These are phyloP conservation scores for Andrena haemorrhoa DNA, from an alignment of 2,888 invertebrate species.

Conservation along the genomic window DNA sequence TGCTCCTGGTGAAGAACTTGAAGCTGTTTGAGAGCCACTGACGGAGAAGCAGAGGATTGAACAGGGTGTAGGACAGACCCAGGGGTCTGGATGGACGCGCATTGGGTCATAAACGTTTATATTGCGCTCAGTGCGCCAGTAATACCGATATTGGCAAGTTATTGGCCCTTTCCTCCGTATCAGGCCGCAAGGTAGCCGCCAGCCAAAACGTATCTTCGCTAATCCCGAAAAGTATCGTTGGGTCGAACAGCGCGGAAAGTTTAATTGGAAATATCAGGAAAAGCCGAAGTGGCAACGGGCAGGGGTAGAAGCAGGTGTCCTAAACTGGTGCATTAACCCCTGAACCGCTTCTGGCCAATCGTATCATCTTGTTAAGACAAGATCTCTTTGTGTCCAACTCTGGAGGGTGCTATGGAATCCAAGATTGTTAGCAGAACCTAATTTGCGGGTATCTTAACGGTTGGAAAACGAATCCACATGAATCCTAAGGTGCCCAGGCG, in stretches of 20 bases:
- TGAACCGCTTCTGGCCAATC: slow-evolving; percentile 35
- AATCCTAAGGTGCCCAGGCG: too few relatives aligned
- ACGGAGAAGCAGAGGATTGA: slow-evolving; percentile 62
- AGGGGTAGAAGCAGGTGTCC: slow-evolving; percentile 65
- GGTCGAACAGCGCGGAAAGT: slow-evolving; percentile 73
- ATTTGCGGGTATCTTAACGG: neutral
- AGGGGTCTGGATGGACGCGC: slow-evolving; percentile 76
- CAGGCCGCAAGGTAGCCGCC: slow-evolving; percentile 67
- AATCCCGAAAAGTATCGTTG: slow-evolving; percentile 77
- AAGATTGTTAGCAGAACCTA: neutral
- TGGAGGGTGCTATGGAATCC: neutral
- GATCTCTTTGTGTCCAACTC: neutral
- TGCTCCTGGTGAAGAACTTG: neutral
- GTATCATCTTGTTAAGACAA: slow-evolving; percentile 38
- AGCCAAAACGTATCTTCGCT: slow-evolving; percentile 72
- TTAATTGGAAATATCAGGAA: slow-evolving; percentile 80
- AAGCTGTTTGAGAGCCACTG: slow-evolving; percentile 69
- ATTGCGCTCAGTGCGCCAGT: slow-evolving; percentile 83
- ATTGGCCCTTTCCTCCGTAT: slow-evolving; percentile 77
- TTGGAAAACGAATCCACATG: neutral
- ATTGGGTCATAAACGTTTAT: slow-evolving; percentile 84
- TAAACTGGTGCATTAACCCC: slow-evolving; percentile 57
- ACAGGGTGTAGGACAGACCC: slow-evolving; percentile 60
- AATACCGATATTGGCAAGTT: slow-evolving; percentile 84
- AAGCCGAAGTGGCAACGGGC: slow-evolving; percentile 49